Evolutionary conservation across 2,888 invertebrate species (phyloP).

Genomic region (Ernsta delagoae): DNA sequence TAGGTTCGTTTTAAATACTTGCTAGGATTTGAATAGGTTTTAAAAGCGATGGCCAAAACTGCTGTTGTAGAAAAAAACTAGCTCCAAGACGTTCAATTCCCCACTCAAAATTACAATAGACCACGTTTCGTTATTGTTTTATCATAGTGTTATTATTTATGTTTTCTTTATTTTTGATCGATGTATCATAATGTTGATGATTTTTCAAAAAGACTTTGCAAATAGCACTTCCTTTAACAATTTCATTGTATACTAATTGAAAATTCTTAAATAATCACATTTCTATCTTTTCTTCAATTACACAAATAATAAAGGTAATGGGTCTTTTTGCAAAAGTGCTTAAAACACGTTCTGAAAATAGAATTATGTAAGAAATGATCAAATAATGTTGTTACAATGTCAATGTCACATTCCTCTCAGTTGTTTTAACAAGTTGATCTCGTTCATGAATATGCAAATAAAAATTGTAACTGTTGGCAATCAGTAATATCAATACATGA

Average conservation of each 20-base stretch:
- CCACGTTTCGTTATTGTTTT: constrained; percentile 52
- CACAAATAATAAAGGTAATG: constrained; percentile 62
- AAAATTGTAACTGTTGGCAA: background rate
- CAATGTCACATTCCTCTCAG: constrained; percentile 65
- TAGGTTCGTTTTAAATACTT: background rate
- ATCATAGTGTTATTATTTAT: constrained; percentile 58
- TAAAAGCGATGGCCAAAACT: constrained; percentile 46
- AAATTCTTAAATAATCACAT: constrained; percentile 57
- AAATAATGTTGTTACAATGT: constrained; percentile 50
- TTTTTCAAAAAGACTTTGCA: constrained; percentile 29
- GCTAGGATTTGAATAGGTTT: background rate
- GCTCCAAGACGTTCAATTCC: constrained; percentile 63
- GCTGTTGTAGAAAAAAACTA: constrained; percentile 84
- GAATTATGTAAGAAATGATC: constrained; percentile 22
- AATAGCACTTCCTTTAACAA: constrained; percentile 38
- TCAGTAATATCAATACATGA: constrained; percentile 1
- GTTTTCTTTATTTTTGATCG: constrained; percentile 60
- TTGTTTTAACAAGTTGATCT: constrained; percentile 3
- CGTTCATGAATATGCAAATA: constrained; percentile 18
- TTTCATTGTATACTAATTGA: constrained; percentile 50
- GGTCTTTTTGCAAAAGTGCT: constrained; percentile 59
- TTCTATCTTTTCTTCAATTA: constrained; percentile 53
- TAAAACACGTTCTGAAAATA: constrained; percentile 32
- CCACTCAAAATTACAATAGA: constrained; percentile 15
- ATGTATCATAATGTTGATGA: constrained; percentile 57